phyloP scores from a whole-genome alignment of 2,888 invertebrate species.

The Lissonota sp. region DNA sequence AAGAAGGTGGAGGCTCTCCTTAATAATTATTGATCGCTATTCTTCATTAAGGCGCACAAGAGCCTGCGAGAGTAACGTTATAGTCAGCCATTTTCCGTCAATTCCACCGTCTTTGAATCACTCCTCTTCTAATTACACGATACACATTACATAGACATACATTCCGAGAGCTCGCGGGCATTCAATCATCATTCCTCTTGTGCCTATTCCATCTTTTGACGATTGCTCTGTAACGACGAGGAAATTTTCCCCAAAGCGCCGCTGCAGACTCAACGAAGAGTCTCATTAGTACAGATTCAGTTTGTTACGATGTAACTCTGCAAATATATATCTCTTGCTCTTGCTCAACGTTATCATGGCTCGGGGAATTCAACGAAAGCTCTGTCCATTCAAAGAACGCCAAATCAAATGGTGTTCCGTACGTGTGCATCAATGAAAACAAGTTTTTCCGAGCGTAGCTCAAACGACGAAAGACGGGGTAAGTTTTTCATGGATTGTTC shows the following conservation, averaged over 20 bases:
- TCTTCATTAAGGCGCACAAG: conserved; percentile 14
- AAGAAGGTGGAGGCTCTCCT: conserved; percentile 21
- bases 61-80: conserved; percentile 30
- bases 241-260: conserved; percentile 1
- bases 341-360: no score
- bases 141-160: not conserved
- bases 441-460: conserved; percentile 9
- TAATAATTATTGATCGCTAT: conserved; percentile 60
- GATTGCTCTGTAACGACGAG: not conserved
- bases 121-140: conserved; percentile 35
- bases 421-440: conserved; percentile 13
- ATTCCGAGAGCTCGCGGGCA: conserved; percentile 1
- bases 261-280: conserved; percentile 1
- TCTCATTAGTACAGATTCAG: conserved; percentile 33
- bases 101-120: conserved; percentile 13
- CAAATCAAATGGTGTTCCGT: not conserved
- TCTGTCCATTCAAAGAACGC: no score
- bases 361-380: no score
- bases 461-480: conserved; percentile 13
- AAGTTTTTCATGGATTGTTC: not conserved
- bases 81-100: conserved; percentile 44
- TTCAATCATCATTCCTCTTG: conserved; percentile 26
- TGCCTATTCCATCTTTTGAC: conserved; percentile 6
- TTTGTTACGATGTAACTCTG: no score
- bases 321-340: no score